Base-by-base conservation (phyloP, 1,140 invertebrate genomes). In the Branchinecta lindahli region DNA sequence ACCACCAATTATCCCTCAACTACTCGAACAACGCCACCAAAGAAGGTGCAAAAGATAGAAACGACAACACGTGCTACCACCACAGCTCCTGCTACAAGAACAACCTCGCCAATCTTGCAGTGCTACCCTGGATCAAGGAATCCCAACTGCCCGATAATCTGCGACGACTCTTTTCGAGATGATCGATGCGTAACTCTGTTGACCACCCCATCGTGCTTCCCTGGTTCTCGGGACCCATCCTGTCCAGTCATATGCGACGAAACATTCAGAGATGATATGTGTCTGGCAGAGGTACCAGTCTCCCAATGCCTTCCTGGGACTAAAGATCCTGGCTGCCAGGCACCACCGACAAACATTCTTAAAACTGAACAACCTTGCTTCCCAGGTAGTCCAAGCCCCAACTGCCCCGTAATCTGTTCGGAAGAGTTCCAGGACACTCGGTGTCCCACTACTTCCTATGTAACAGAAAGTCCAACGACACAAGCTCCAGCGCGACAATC, bases 401-500 rank as follows among this genome's bases (percentile, higher is more conserved):
- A 61, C 52, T 15, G 52, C 12, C 52, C 52, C 4, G 12, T 15
- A 61, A 61, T 61, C 12, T 15, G 12, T 15, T 12, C 52, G 18
- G 52, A 61, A 15, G 18, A 15, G 18, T 61, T 46, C 9, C n/a
- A 33, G 5, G 21, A 21, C 4, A 44, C 52, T 10, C 12, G 8
- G 0, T 52, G 44, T 15, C 18, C 18, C 33, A 44, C 46, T 18
- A 71, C 69, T 47, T 18, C 15, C 9, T 20, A 70, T 33, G 45
- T 12, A 69, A 46, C 33, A 69, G 4, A 33, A 9, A 12, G 44
- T 10, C 21, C 68, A 69, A 46, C 12, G 52, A 33, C 33, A 33
- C 33, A 33, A 33, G 10, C 67, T 21, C 12, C 44, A 66, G 65
- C 61, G n/a, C 67, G 15, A 72, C 47, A 33, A 44, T 47, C 74